These are phyloP conservation scores for Biston stratarius DNA, from an alignment of 2,888 invertebrate genomes.

Conservation along the genomic window DNA sequence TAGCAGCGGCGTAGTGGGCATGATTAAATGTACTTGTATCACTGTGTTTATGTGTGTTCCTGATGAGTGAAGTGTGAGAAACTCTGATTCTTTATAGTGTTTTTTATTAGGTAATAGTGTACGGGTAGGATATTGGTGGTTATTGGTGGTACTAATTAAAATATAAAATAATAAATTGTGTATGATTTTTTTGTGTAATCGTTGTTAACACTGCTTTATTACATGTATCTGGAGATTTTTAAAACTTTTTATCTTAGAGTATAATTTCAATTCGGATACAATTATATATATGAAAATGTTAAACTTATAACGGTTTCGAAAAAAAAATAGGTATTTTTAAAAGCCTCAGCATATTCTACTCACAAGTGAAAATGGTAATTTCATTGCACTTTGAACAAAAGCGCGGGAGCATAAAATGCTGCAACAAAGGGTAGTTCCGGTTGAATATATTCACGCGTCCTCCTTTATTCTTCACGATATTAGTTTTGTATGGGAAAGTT, in stretches of 20 bases:
- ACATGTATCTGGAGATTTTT: too few species aligned
- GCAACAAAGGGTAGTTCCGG: slow-evolving; percentile 27
- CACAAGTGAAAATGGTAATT: slow-evolving; percentile 14
- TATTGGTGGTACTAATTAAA: too few species aligned
- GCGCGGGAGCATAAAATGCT: slow-evolving; percentile 16
- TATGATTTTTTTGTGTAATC: too few species aligned
- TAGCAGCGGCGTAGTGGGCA: slow-evolving; percentile 42
- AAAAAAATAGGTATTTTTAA: too few species aligned
- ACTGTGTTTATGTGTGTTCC: slow-evolving; percentile 41
- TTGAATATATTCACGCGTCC: slow-evolving; percentile 28
- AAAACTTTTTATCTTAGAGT: too few species aligned
- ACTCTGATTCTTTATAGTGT: background rate
- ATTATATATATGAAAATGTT: too few species aligned
- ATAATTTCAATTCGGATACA: too few species aligned
- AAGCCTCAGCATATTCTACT: background rate
- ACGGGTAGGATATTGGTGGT: background rate
- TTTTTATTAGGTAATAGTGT: background rate
- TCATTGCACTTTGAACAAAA: slow-evolving; percentile 20
- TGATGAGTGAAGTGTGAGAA: slow-evolving; percentile 6
- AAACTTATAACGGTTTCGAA: too few species aligned
- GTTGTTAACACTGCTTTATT: too few species aligned
- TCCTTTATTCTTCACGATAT: slow-evolving; percentile 25
- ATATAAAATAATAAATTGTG: too few species aligned
- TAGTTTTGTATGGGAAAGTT: slow-evolving; percentile 22
- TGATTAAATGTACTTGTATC: slow-evolving; percentile 40